These are phyloP conservation scores for Procambarus virginalis DNA, from an alignment of 1,140 invertebrate genomes.

Conservation along the genomic window DNA sequence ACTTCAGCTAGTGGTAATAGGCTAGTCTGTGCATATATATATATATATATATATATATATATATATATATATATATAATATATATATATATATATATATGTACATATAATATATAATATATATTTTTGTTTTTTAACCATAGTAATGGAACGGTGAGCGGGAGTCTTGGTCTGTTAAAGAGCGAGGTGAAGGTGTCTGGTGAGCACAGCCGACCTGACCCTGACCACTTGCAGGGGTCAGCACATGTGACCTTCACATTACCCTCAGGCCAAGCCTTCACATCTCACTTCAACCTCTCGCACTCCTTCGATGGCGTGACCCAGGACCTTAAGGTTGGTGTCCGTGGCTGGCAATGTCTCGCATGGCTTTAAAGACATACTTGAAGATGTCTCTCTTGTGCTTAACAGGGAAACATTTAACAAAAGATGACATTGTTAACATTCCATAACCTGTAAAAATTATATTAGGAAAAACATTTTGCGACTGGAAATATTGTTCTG, in stretches of 20 bases:
- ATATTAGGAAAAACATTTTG: too few species aligned
- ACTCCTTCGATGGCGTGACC: slow-evolving; percentile 12
- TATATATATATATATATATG: too few species aligned
- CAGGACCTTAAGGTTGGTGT: slow-evolving; percentile 32
- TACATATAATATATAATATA: too few species aligned
- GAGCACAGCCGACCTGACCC: not conserved
- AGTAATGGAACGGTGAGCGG: slow-evolving; percentile 17
- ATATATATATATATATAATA: slow-evolving; percentile 48
- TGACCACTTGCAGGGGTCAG: slow-evolving; percentile 2
- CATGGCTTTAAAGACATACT: too few species aligned
- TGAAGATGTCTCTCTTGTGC: too few species aligned
- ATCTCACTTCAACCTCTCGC: not conserved
- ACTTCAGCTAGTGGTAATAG: too few species aligned
- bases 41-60: slow-evolving; percentile 43
- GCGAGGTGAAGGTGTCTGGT: slow-evolving; percentile 6
- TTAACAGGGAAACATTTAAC: too few species aligned
- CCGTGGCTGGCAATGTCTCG: too few species aligned
- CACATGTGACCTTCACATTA: not conserved
- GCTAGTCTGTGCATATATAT: too few species aligned
- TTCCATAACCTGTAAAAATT: too few species aligned
- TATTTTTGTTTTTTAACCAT: not conserved
- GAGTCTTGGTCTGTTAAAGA: slow-evolving; percentile 15
- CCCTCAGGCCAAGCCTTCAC: slow-evolving; percentile 12
- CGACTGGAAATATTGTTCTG: too few species aligned
- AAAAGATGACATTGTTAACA: too few species aligned